These are phyloP conservation scores for Calameuta idolon DNA, from an alignment of 2,888 invertebrate species.

Conservation along the genomic window DNA sequence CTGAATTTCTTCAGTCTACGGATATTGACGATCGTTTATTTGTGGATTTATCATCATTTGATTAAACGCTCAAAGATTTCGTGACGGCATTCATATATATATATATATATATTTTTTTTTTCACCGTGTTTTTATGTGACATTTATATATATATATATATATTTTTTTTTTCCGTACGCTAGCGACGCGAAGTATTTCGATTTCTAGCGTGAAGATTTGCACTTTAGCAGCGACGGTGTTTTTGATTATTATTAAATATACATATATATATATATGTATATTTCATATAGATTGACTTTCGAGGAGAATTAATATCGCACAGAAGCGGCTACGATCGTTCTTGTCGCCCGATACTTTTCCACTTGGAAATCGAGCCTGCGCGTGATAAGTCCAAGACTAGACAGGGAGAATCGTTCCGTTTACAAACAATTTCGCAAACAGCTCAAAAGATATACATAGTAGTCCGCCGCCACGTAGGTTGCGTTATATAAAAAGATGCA, in stretches of 20 bases:
- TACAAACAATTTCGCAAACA: not conserved
- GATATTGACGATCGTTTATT: not conserved
- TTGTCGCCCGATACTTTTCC: not conserved
- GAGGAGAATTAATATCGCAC: not conserved
- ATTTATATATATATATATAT: not conserved
- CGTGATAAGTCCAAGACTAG: not conserved
- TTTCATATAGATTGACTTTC: constrained; percentile 8
- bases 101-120: too few species aligned
- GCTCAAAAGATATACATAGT: not conserved
- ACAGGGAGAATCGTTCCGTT: not conserved
- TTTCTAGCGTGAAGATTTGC: not conserved
- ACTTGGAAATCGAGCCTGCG: not conserved
- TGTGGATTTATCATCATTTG: not conserved
- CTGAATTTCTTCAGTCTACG: constrained; percentile 55
- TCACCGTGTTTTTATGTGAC: not conserved
- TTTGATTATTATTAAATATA: too few species aligned
- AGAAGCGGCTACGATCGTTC: not conserved
- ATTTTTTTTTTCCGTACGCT: too few species aligned
- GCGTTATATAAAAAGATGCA: not conserved
- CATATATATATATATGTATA: not conserved
- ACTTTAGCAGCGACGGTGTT: not conserved
- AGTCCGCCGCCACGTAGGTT: not conserved
- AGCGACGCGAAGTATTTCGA: too few species aligned
- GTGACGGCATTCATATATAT: not conserved
- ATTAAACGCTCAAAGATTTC: not conserved